phyloP scores from a whole-genome alignment of 2,797 vertebrate genomes.

The Myotis planiceps region DNA sequence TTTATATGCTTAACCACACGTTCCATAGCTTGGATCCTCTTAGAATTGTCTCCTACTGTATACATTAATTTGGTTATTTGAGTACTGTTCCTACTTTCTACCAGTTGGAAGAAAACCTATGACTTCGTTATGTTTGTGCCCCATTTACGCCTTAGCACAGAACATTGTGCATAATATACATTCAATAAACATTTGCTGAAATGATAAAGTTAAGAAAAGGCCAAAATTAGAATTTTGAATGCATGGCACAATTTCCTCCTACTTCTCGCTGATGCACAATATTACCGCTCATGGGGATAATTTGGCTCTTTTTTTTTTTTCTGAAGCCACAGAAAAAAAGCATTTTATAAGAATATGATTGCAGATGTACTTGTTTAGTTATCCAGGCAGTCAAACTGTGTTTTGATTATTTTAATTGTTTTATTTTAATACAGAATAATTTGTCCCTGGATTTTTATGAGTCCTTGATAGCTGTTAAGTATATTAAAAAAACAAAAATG shows the following conservation, averaged over 20 bases:
- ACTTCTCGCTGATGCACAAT: constrained; percentile 30
- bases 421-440: constrained; percentile 75
- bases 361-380: constrained; percentile 71
- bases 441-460: constrained; percentile 55
- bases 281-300: constrained; percentile 12
- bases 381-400: constrained; percentile 58
- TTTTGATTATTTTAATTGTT: constrained; percentile 77
- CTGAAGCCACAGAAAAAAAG: constrained; percentile 20
- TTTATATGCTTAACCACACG: neutral
- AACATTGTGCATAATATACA: neutral
- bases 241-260: neutral
- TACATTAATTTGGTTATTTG: neutral
- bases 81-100: neutral
- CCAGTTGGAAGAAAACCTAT: neutral
- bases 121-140: neutral
- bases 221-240: constrained; percentile 57
- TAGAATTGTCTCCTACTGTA: neutral
- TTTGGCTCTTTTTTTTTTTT: neutral
- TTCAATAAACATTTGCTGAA: constrained; percentile 35
- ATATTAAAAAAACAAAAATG: constrained; percentile 59
- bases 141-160: neutral
- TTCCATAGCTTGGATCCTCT: neutral
- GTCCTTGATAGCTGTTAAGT: constrained; percentile 57
- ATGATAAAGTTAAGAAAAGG: constrained; percentile 41
- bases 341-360: constrained; percentile 61